These are phyloP conservation scores for Falcaria lacertinaria DNA, from an alignment of 2,888 invertebrate species.

Conservation along the genomic window DNA sequence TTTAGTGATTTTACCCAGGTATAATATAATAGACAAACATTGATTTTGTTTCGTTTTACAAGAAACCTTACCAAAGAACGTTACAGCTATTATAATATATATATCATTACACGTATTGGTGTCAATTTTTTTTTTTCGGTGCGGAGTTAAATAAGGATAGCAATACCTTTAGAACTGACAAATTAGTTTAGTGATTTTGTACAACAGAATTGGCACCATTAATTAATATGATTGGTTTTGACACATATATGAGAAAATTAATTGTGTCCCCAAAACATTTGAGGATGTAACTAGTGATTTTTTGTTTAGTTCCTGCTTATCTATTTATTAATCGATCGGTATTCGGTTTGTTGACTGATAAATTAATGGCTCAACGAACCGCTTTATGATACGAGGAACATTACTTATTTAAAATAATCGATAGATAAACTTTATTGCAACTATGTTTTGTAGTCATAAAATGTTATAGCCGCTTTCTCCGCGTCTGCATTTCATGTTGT, in stretches of 20 bases:
- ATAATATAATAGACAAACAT: not conserved
- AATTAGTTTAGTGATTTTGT: too few relatives aligned
- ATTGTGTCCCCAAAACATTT: too few relatives aligned
- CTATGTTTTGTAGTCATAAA: not conserved
- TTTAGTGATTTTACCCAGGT: not conserved
- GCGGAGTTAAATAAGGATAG: too few relatives aligned
- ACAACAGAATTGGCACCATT: too few relatives aligned
- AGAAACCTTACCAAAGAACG: not conserved
- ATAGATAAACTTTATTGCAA: slow-evolving; percentile 1
- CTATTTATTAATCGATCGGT: slow-evolving; percentile 4
- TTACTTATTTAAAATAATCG: slow-evolving; percentile 1
- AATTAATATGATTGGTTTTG: too few relatives aligned
- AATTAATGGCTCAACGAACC: slow-evolving; percentile 7
- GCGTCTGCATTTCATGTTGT: not conserved
- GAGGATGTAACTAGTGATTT: too few relatives aligned
- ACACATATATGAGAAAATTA: too few relatives aligned
- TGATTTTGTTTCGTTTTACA: not conserved
- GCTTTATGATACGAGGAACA: slow-evolving; percentile 3
- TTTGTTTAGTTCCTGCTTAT: not conserved
- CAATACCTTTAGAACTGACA: too few relatives aligned
- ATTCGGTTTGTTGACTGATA: slow-evolving; percentile 41
- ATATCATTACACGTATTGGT: too few relatives aligned
- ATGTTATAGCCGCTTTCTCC: not conserved
- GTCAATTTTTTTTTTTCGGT: too few relatives aligned
- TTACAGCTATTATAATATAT: too few relatives aligned